A percentile compares a stretch with the other conserved stretches of the same genome.
These are phyloP conservation scores for Anhinga rufa DNA, from an alignment of 2,113 vertebrate genomes.

Conservation along the genomic window DNA sequence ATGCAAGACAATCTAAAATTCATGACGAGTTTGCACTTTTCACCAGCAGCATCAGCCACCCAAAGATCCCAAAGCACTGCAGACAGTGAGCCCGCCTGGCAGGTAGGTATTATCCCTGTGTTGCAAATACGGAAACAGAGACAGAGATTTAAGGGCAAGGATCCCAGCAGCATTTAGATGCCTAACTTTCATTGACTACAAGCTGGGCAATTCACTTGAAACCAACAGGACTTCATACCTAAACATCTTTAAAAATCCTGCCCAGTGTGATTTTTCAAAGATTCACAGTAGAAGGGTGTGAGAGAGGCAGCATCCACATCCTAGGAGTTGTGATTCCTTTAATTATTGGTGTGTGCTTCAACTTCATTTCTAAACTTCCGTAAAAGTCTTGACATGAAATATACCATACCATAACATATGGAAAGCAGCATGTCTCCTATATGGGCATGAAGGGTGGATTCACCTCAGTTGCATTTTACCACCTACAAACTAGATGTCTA, in stretches of 20 bases:
- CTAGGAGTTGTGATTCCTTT: background rate
- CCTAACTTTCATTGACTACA: background rate
- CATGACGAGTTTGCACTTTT: constrained; percentile 56
- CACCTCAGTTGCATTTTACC: background rate
- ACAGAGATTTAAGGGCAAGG: background rate
- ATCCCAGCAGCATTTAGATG: background rate
- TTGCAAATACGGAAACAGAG: background rate
- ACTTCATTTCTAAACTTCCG: background rate
- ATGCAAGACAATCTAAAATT: constrained; percentile 64
- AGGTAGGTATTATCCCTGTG: background rate
- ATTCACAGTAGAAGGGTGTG: background rate
- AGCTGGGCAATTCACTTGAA: background rate
- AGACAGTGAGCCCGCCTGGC: background rate
- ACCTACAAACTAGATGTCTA: background rate
- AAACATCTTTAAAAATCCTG: background rate
- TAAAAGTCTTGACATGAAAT: background rate
- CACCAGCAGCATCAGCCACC: background rate
- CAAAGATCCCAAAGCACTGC: background rate
- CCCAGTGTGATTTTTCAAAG: background rate
- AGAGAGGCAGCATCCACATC: background rate
- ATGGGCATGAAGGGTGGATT: background rate
- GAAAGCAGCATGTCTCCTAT: background rate
- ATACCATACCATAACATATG: no score
- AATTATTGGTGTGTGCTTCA: background rate
- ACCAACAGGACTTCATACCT: background rate